phyloP scores from a whole-genome alignment of 1,140 invertebrate species.

The Ceratoteleas bidentatus region DNA sequence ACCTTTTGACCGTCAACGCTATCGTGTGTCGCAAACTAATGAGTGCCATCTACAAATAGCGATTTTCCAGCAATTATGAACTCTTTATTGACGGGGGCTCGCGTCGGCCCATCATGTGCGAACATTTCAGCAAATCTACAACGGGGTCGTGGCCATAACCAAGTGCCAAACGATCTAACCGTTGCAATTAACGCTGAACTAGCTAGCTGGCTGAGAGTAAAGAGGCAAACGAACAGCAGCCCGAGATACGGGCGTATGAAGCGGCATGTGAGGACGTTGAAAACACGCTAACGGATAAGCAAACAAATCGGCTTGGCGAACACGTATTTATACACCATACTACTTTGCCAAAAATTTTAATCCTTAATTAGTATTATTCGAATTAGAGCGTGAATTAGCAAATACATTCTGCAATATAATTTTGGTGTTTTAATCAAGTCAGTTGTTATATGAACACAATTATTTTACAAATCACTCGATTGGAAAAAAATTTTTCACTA shows the following conservation, averaged over 20 bases:
- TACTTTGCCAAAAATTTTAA: slow-evolving; percentile 3
- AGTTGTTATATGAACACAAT: too few species aligned
- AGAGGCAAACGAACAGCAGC: slow-evolving; percentile 29
- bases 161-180: slow-evolving; percentile 65
- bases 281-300: slow-evolving; percentile 67
- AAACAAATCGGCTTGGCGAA: slow-evolving; percentile 58
- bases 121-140: slow-evolving; percentile 27
- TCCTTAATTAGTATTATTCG: neutral
- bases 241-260: slow-evolving; percentile 21
- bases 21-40: slow-evolving; percentile 14
- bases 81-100: neutral
- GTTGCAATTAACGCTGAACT: slow-evolving; percentile 65
- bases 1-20: slow-evolving; percentile 10
- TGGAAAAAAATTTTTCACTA: too few species aligned
- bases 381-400: neutral
- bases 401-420: too few species aligned
- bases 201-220: slow-evolving; percentile 22
- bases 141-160: slow-evolving; percentile 17
- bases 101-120: neutral
- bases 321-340: slow-evolving; percentile 21
- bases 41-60: neutral
- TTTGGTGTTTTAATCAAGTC: too few species aligned
- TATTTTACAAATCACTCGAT: too few species aligned
- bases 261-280: slow-evolving; percentile 32
- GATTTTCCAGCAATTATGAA: slow-evolving; percentile 13